Percentiles rank a stretch among this genome's conserved stretches.
These are phyloP conservation scores for Paradoxurus hermaphroditus DNA, from an alignment of 2,113 vertebrate genomes.

Conservation along the genomic window DNA sequence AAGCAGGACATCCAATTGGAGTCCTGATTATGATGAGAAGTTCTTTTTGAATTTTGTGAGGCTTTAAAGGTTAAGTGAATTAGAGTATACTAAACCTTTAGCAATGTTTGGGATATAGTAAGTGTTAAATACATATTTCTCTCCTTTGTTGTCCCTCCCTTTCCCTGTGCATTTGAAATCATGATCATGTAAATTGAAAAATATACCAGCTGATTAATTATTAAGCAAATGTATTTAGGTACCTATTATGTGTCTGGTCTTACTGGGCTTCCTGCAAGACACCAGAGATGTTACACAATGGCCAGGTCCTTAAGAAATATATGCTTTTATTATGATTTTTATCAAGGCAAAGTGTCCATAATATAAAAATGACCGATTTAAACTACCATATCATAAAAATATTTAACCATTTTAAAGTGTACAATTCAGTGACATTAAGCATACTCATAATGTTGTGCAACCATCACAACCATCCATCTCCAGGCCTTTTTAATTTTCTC, in stretches of 20 bases:
- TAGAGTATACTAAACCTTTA: background rate
- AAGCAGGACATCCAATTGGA: background rate
- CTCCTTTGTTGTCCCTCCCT: background rate
- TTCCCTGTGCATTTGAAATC: background rate
- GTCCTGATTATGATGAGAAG: background rate
- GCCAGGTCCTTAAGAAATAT: background rate
- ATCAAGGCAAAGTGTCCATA: background rate
- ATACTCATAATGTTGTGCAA: background rate
- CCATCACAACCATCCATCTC: background rate
- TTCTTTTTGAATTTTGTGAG: background rate
- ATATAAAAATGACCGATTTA: background rate
- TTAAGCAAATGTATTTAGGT: background rate
- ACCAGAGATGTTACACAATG: background rate
- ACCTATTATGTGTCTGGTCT: background rate
- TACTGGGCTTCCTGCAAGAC: background rate
- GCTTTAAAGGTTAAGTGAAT: constrained; percentile 6
- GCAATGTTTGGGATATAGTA: background rate
- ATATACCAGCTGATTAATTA: background rate
- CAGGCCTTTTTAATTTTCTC: background rate
- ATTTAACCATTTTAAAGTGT: background rate
- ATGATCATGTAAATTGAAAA: background rate
- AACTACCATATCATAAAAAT: background rate
- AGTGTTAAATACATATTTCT: background rate
- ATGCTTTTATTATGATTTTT: background rate
- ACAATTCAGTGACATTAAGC: background rate